Base-by-base conservation (phyloP, 2,113 vertebrate genomes). In the Urocitellus parryii region DNA sequence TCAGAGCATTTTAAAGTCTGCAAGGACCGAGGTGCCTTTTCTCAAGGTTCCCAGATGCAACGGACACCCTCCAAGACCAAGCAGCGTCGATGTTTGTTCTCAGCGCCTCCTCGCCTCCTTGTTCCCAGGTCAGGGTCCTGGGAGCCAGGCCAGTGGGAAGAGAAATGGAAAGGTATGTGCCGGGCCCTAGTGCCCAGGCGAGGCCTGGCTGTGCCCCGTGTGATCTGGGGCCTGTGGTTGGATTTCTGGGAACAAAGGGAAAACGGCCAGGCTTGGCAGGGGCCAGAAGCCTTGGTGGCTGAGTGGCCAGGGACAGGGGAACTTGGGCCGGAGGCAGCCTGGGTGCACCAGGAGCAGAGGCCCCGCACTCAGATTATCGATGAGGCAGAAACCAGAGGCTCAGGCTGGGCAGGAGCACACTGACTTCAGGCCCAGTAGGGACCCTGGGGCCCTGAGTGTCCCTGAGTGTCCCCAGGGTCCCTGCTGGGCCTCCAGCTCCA, bases 221-320 rank as follows among this genome's bases (percentile, higher is more conserved):
- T 32, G 27, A 73, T 80, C 94, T 42, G 81, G 29, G 85, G 20
- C 32, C 88, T 96, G 95, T 32, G 85, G 90, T 65, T 91, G 76
- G 37, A 63, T 91, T 96, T 96, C 97, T 96, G 95, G 86, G 94
- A 97, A 95, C 70, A 56, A 27, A 67, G 27, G 53, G 39, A 51
- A 72, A 74, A 37, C 20, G 76, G n/a, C 73, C 88, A 65, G 73
- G 37, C 85, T 90, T 96, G 95, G 96, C 94, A 79, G 87, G 5
- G 78, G 51, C 61, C 3, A 20, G 39, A 86, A 27, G 79, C 32
- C 72, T 89, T 63, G 14, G 11, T n/a, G 73, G 61, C 74, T 11
- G 8, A 61, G 58, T 13, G 42, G 53, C 32, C 3, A 3, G 68
- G 45, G 22, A 24, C 20, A 80, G 45, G 53, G 24, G 34, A 7